These are phyloP conservation scores for Caenorhabditis parvicauda DNA, from an alignment of 2,888 invertebrate genomes.

Conservation along the genomic window DNA sequence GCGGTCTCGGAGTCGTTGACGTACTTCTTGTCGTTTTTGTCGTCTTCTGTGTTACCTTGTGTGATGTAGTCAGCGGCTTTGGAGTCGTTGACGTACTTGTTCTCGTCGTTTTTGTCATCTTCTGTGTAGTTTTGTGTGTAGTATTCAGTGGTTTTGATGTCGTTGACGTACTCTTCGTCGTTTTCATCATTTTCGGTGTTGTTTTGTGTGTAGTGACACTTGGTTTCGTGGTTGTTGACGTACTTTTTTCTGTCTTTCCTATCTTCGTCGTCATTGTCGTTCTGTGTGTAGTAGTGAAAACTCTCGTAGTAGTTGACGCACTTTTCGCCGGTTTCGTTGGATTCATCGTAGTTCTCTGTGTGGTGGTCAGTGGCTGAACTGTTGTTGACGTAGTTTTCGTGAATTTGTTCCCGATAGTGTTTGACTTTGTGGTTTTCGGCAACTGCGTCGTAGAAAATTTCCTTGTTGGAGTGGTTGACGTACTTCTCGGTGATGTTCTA, in stretches of 20 bases:
- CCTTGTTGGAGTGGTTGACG: too few relatives aligned
- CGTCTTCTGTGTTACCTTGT: background rate
- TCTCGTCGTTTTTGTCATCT: background rate
- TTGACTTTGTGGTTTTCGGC: too few relatives aligned
- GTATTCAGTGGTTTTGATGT: background rate
- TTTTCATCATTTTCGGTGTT: too few relatives aligned
- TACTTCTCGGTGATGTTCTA: too few relatives aligned
- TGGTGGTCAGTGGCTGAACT: too few relatives aligned
- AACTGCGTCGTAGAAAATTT: too few relatives aligned
- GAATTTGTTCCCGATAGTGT: too few relatives aligned
- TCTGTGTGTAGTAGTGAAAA: background rate
- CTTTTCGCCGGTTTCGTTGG: background rate
- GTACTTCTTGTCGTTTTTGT: background rate
- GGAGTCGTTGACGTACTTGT: background rate
- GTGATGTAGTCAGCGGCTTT: background rate
- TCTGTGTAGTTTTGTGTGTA: background rate
- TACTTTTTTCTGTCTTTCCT: too few relatives aligned
- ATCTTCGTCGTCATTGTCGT: background rate
- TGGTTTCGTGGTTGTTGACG: background rate
- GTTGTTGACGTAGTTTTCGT: too few relatives aligned
- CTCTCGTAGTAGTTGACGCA: background rate
- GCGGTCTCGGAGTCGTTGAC: conserved; percentile 1
- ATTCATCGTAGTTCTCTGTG: background rate
- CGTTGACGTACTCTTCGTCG: background rate
- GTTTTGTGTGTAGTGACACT: background rate